Percentiles rank a stretch among this genome's conserved stretches.
phyloP scores from a whole-genome alignment of 2,113 vertebrate genomes.

The Gymnogyps californianus region DNA sequence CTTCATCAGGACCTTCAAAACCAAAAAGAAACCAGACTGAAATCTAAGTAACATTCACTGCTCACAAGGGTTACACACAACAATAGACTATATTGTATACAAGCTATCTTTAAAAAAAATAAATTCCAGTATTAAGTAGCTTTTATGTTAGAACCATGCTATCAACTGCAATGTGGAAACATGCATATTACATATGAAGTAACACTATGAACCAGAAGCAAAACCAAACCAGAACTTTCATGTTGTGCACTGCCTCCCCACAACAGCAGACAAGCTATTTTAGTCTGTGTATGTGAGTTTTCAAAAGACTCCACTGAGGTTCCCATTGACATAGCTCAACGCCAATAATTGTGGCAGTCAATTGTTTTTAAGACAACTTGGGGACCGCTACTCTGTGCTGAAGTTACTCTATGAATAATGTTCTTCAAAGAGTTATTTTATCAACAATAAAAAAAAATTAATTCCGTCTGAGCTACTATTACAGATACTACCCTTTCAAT shows the following conservation, averaged over 20 bases:
- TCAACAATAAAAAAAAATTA: not conserved
- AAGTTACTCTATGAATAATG: not conserved
- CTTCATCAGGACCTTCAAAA: constrained; percentile 86
- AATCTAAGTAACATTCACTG: not conserved
- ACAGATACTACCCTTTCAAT: not conserved
- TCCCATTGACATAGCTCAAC: not conserved
- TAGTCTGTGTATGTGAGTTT: fast-evolving
- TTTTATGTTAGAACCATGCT: not conserved
- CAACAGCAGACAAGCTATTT: not conserved
- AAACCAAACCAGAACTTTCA: not conserved
- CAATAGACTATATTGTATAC: not conserved
- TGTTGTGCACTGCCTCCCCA: not conserved
- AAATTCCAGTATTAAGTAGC: not conserved
- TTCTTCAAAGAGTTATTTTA: not conserved
- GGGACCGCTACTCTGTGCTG: not conserved
- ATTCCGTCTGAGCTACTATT: not conserved
- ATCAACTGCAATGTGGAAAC: not conserved
- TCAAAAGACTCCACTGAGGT: not conserved
- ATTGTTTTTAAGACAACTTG: not conserved
- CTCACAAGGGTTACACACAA: not conserved
- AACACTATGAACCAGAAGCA: not conserved
- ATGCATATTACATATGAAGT: fast-evolving
- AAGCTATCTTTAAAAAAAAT: not conserved
- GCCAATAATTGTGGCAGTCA: not conserved
- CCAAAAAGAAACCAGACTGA: not conserved